A percentile compares a stretch with the other conserved stretches of the same genome.
Evolutionary conservation across 2,797 vertebrate genomes (phyloP).

Genomic region (Poecilia gillii): DNA sequence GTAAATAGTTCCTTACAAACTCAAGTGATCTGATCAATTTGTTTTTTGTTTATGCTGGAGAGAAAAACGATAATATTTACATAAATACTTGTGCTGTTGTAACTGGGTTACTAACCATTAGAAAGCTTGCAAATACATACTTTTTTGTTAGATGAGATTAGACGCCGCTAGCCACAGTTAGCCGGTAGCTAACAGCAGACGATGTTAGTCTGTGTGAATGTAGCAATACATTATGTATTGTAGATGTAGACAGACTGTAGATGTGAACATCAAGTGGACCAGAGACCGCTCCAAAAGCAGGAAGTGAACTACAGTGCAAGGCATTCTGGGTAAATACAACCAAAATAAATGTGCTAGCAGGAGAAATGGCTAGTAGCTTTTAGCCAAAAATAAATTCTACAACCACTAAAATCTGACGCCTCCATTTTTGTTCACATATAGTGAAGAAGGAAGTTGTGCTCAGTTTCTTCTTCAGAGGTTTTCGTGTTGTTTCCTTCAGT

Average conservation of each 20-base stretch:
- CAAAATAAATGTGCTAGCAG: background rate
- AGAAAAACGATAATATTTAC: background rate
- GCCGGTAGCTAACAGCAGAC: too few relatives aligned
- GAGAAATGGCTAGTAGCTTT: background rate
- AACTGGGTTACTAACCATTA: too few relatives aligned
- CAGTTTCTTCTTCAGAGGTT: background rate
- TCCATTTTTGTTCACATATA: background rate
- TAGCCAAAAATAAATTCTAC: too few relatives aligned
- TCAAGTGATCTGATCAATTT: background rate
- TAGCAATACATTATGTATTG: background rate
- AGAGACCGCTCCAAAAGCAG: background rate
- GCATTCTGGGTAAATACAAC: background rate
- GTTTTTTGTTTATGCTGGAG: background rate
- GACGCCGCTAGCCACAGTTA: too few relatives aligned
- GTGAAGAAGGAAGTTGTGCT: background rate
- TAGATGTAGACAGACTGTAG: slow-evolving; percentile 4
- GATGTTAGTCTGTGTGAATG: background rate
- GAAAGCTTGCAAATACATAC: too few relatives aligned
- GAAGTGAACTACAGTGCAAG: background rate
- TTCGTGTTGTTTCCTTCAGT: background rate
- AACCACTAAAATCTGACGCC: background rate
- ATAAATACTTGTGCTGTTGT: background rate
- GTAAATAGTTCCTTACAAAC: background rate
- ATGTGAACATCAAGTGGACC: background rate
- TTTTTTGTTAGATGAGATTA: too few relatives aligned